Evolutionary conservation across 2,797 vertebrate species (phyloP).

Genomic region (Muscicapa comitata): DNA sequence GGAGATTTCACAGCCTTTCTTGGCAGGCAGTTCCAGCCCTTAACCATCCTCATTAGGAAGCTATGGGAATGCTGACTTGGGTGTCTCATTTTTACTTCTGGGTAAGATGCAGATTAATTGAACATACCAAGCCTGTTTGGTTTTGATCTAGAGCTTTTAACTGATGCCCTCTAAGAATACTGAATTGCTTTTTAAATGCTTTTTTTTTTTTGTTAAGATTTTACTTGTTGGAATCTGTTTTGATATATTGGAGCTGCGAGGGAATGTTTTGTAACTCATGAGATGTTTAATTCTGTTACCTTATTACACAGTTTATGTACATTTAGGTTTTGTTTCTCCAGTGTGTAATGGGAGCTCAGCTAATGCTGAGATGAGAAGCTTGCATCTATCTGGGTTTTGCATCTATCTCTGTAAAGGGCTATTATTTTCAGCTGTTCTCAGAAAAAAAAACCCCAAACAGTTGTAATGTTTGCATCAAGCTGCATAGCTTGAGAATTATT

Average conservation of each 20-base stretch:
- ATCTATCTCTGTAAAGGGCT: not conserved
- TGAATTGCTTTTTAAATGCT: no score
- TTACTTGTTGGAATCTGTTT: not conserved
- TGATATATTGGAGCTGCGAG: not conserved
- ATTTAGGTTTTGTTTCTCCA: not conserved
- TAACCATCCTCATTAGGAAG: not conserved
- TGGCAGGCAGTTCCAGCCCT: not conserved
- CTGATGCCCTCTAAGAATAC: not conserved
- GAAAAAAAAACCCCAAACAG: not conserved
- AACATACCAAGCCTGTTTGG: not conserved
- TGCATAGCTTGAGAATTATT: not conserved
- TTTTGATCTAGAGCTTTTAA: not conserved
- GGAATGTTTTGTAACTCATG: not conserved
- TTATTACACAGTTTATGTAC: not conserved
- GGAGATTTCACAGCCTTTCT: not conserved
- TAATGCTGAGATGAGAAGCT: not conserved
- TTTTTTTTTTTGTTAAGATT: not conserved
- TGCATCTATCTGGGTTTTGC: not conserved
- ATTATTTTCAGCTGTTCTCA: not conserved
- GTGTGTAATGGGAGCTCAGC: not conserved
- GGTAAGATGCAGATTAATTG: not conserved
- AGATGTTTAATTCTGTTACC: not conserved
- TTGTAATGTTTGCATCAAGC: not conserved
- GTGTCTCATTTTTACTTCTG: not conserved
- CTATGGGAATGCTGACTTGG: not conserved